These are phyloP conservation scores for Bruchidius siliquastri DNA, from an alignment of 2,888 invertebrate species.

Conservation along the genomic window DNA sequence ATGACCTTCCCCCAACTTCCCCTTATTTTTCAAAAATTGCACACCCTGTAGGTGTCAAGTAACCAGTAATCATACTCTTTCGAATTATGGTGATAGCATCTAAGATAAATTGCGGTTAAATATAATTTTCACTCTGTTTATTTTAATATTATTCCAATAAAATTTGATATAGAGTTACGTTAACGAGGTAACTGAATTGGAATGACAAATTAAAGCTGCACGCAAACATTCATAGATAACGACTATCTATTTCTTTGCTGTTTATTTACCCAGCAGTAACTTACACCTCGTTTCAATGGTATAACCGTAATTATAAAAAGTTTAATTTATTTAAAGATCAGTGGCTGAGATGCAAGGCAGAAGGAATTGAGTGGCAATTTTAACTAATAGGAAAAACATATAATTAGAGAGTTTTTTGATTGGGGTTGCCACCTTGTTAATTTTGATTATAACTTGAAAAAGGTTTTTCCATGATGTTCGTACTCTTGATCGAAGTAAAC, in stretches of 20 bases:
- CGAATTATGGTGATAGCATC: background rate
- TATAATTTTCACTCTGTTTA: background rate
- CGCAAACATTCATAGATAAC: background rate
- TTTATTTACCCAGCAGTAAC: background rate
- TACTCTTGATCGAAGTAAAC: no score
- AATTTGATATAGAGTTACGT: background rate
- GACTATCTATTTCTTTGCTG: background rate
- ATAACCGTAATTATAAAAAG: background rate
- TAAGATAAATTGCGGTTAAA: background rate
- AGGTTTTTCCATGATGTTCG: no score
- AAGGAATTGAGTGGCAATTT: background rate
- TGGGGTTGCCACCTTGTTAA: no score
- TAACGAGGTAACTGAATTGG: background rate
- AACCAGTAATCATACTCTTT: background rate
- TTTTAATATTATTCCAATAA: background rate
- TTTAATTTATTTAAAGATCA: background rate
- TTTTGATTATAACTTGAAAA: no score
- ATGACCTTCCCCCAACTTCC: no score
- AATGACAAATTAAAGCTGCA: background rate
- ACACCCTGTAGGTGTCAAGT: no score
- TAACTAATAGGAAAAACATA: background rate
- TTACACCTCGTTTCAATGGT: background rate
- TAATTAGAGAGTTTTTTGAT: no score
- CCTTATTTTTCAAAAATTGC: no score
- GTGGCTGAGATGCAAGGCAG: background rate